Percentiles rank a stretch among this genome's conserved stretches.
These are phyloP conservation scores for Brachypodius melanocephalos DNA, from an alignment of 2,113 vertebrate species.

Conservation along the genomic window DNA sequence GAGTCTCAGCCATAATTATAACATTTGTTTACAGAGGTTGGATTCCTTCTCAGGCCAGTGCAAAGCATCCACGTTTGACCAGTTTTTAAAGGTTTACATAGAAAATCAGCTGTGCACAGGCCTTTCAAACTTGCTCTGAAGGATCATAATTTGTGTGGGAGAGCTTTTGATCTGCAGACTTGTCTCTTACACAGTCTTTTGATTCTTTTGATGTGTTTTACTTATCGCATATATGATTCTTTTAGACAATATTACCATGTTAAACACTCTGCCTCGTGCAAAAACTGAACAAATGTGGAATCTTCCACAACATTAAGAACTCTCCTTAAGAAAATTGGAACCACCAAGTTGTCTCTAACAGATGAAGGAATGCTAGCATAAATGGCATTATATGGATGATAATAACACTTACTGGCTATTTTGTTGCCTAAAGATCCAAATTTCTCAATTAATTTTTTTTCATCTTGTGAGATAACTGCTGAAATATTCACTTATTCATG, in stretches of 20 bases:
- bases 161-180: background rate
- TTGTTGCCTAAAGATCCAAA: conserved; percentile 25
- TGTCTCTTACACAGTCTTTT: background rate
- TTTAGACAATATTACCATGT: background rate
- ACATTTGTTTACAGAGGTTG: background rate
- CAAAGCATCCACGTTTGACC: background rate
- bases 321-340: background rate
- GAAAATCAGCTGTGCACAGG: background rate
- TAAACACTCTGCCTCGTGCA: background rate
- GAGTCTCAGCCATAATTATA: background rate
- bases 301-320: background rate
- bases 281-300: background rate
- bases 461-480: background rate
- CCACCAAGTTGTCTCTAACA: background rate
- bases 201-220: background rate
- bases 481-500: conserved; percentile 57
- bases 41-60: background rate
- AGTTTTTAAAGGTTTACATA: background rate
- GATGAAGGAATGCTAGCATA: background rate
- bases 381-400: background rate
- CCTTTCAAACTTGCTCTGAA: background rate
- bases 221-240: background rate
- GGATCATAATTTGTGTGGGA: background rate
- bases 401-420: conserved; percentile 2
- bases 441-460: conserved; percentile 31